These are phyloP conservation scores for Gorilla gorilla DNA, from an alignment of 2,113 vertebrate species.

Conservation along the genomic window DNA sequence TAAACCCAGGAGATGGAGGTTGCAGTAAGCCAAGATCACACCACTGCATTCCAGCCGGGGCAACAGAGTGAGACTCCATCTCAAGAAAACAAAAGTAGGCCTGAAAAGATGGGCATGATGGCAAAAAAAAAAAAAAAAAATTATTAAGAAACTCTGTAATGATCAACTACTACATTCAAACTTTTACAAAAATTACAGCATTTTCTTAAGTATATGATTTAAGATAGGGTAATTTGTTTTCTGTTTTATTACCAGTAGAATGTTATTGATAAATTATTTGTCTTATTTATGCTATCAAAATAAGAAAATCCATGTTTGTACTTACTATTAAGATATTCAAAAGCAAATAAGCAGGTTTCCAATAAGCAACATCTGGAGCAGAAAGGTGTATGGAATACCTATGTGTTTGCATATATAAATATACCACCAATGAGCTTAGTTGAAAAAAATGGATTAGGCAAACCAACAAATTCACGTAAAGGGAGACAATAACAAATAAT, in stretches of 20 bases:
- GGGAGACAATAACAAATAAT: background rate
- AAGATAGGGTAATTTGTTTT: background rate
- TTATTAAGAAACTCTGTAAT: background rate
- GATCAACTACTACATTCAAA: background rate
- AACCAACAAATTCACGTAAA: background rate
- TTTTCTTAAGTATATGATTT: background rate
- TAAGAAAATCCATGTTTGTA: background rate
- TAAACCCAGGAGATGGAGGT: too few relatives aligned
- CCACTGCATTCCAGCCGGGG: too few relatives aligned
- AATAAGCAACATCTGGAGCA: background rate
- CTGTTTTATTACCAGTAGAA: background rate
- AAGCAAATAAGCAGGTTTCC: background rate
- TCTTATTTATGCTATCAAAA: background rate
- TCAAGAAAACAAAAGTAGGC: background rate
- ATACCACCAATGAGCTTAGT: background rate
- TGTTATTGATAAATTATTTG: conserved; percentile 17
- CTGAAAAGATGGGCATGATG: background rate
- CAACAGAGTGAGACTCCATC: too few relatives aligned
- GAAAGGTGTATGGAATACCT: background rate
- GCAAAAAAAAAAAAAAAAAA: background rate
- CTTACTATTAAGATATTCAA: background rate
- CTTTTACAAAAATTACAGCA: background rate
- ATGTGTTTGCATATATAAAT: background rate
- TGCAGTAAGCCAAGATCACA: too few relatives aligned
- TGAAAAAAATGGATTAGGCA: background rate